Evolutionary conservation across 2,888 invertebrate species (phyloP).

Genomic region (Apamea monoglypha): DNA sequence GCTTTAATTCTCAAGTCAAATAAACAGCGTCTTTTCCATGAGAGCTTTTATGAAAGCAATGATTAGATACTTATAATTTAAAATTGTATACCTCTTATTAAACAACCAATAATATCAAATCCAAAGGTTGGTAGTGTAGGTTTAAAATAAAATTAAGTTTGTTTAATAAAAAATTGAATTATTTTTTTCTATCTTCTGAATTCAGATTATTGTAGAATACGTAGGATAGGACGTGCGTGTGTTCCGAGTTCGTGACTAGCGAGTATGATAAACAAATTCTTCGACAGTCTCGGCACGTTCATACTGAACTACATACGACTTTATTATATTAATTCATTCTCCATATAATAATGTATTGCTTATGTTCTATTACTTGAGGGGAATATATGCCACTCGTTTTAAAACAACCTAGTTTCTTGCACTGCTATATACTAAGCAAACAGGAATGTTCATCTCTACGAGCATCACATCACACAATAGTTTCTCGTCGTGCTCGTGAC

Average conservation of each 20-base stretch:
- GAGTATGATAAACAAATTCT: conserved; percentile 73
- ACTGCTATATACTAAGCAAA: conserved; percentile 13
- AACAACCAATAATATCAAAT: neutral
- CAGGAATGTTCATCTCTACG: conserved; percentile 46
- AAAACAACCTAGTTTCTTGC: conserved; percentile 19
- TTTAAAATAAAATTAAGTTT: neutral
- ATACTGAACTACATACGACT: conserved; percentile 71
- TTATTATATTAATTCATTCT: conserved; percentile 73
- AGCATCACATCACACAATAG: conserved; percentile 66
- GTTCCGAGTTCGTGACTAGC: conserved; percentile 80
- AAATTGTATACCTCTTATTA: neutral
- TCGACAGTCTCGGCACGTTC: conserved; percentile 80
- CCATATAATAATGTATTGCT: conserved; percentile 58
- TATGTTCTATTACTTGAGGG: conserved; percentile 40
- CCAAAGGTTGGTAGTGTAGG: neutral
- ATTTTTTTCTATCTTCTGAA: conserved; percentile 23
- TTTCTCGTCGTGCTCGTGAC: conserved; percentile 67
- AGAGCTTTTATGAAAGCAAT: conserved; percentile 21
- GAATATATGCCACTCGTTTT: conserved; percentile 7
- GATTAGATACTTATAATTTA: neutral
- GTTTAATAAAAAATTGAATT: neutral
- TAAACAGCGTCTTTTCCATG: conserved; percentile 31
- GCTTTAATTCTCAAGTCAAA: conserved; percentile 51
- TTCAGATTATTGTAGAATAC: conserved; percentile 44
- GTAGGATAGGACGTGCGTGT: conserved; percentile 48